Base-by-base conservation (phyloP, 2,888 invertebrate species). In the Caenorhabditis sulstoni region DNA sequence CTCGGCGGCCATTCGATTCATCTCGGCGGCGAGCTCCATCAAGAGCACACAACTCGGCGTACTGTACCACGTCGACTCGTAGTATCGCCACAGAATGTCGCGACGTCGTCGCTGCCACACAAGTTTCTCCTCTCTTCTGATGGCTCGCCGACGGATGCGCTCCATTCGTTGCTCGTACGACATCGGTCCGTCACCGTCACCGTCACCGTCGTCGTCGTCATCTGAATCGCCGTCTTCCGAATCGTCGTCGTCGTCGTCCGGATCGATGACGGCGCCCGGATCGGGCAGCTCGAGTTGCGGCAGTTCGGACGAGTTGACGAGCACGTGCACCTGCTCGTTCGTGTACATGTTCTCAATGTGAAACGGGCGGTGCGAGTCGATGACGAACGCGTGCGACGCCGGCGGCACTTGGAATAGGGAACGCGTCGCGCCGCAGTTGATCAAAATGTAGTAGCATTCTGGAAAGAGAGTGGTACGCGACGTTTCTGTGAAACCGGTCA, bases 321-420 rank as follows among this genome's bases (percentile, higher is more conserved):
- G 44, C 5, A 86, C 53, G 29, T 62, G 53, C 16, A 85, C 67
- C 29, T 83, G 83, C 1, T 81, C 78, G 20, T 78, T 66, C n/a
- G 77, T 81, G 65, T 73, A 88, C 23, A 89, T 76, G 67, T 89
- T 89, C 67, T 87, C 86, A 18, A 85, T 81, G 65, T 89, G 79
- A 53, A 89, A 70, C 2, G 89, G 89, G 14, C 88, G 78, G 45
- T 84, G 79, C 12, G 87, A 87, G 58, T 89, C 89, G 57, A 89
- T 71, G 18, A 89, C 65, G 62, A 79, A 89, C 7, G 87, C 61
- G 18, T 47, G 74, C 53, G 81, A 66, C 11, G 62, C 73, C 7
- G 75, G 45, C 7, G 82, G 81, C 20, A 87, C 44, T 29, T 82
- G 47, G 55, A 86, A 52, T 0, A 88, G 29, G 4, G 83, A 65